A percentile compares a stretch with the other conserved stretches of the same genome.
Conservation (phyloP, 2,797 vertebrate genomes). For the Hozukius guyotensis region DNA sequence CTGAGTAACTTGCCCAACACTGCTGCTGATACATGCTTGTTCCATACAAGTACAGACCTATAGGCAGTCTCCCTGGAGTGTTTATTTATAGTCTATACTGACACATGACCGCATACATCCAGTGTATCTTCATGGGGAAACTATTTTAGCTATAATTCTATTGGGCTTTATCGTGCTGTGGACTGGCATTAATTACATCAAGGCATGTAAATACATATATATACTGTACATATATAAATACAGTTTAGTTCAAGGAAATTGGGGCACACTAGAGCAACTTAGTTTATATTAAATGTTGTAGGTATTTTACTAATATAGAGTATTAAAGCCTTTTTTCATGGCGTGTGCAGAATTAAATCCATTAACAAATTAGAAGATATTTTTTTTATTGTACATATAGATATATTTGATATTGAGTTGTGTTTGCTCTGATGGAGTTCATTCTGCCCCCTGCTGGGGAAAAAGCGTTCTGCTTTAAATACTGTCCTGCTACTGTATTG, state of each 20-base stretch:
- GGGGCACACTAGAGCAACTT: background rate
- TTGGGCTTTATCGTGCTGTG: background rate
- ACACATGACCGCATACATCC: background rate
- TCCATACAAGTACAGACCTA: background rate
- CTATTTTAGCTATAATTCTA: background rate
- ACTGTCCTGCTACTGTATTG: background rate
- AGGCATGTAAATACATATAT: background rate
- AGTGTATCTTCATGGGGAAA: background rate
- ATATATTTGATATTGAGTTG: background rate
- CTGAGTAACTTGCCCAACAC: background rate
- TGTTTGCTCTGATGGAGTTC: constrained; percentile 4
- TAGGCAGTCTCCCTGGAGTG: background rate
- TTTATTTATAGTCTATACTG: background rate
- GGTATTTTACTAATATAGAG: background rate
- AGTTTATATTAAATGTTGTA: background rate
- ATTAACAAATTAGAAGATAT: background rate
- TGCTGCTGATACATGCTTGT: background rate
- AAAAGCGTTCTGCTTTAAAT: background rate
- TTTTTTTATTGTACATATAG: background rate
- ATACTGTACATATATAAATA: background rate
- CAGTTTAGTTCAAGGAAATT: background rate
- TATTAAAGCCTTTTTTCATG: background rate
- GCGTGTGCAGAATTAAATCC: background rate
- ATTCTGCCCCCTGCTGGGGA: constrained; percentile 68
- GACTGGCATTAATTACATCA: background rate